phyloP scores from a whole-genome alignment of 2,113 vertebrate species.

The Micromys minutus region DNA sequence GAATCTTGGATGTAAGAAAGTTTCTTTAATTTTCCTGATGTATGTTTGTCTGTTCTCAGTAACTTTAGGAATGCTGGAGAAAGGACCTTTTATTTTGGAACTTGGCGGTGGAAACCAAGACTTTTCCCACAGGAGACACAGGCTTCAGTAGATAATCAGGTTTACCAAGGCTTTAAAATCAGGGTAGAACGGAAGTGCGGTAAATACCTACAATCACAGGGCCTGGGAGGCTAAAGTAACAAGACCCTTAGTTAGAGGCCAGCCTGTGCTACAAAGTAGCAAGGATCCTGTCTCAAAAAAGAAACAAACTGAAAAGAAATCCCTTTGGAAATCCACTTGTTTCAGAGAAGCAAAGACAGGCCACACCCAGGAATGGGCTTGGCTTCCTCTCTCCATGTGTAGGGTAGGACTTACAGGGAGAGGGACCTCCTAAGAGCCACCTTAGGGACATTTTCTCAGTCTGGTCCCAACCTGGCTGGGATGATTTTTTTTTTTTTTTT shows the following conservation, averaged over 20 bases:
- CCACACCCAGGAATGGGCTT: not conserved
- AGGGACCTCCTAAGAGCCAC: not conserved
- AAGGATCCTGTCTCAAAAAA: not conserved
- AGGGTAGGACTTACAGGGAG: not conserved
- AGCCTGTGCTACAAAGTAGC: not conserved
- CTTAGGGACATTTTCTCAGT: not conserved
- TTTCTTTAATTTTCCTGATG: not conserved
- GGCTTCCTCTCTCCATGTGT: accelerated
- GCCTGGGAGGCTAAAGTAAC: too few species aligned
- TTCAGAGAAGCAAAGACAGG: not conserved
- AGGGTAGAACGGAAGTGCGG: not conserved
- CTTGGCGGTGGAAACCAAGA: not conserved
- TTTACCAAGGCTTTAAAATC: not conserved
- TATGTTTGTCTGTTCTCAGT: not conserved
- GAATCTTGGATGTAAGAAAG: not conserved
- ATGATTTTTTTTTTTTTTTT: constrained; percentile 15
- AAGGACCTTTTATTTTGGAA: not conserved
- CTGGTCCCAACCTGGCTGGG: constrained; percentile 14
- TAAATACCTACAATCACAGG: not conserved
- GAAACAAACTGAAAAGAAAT: not conserved
- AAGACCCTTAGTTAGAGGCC: not conserved
- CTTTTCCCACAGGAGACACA: not conserved
- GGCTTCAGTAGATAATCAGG: not conserved
- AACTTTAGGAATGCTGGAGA: not conserved
- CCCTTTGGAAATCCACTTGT: constrained; percentile 19